These are phyloP conservation scores for Heliocidaris erythrogramma DNA, from an alignment of 35 echinoderm and acorn worm genomes.

Conservation along the genomic window DNA sequence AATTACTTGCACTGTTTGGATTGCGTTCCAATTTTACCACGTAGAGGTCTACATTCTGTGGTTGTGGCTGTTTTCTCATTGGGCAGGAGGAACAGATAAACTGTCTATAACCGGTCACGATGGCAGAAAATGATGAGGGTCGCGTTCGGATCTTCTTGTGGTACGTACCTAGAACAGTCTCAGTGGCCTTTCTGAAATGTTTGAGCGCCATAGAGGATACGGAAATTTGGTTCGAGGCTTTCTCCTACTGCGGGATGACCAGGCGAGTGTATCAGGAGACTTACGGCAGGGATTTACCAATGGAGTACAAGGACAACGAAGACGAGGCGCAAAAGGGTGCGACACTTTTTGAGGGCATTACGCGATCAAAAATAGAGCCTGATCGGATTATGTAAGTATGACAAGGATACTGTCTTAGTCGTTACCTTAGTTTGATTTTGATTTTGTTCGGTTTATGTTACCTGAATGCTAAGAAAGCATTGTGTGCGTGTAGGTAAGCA, in stretches of 20 bases:
- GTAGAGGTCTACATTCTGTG: too few species aligned
- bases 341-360: not conserved
- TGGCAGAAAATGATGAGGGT: not conserved
- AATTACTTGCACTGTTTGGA: too few species aligned
- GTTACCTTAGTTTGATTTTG: not conserved
- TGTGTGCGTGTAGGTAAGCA: too few species aligned
- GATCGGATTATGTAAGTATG: not conserved
- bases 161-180: not conserved
- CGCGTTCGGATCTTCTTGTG: not conserved
- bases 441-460: too few species aligned
- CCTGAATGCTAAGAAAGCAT: too few species aligned
- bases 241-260: not conserved
- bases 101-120: not conserved
- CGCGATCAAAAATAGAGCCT: not conserved
- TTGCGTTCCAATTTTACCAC: too few species aligned
- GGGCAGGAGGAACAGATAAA: too few species aligned
- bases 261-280: not conserved
- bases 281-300: not conserved
- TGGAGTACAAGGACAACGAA: not conserved
- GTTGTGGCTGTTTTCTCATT: too few species aligned
- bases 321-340: not conserved
- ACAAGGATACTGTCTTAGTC: not conserved
- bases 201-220: not conserved
- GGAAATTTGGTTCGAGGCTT: not conserved
- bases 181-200: not conserved